Evolutionary conservation across 2,888 invertebrate genomes (phyloP).

Genomic region (Carpatolechia fugitivella): DNA sequence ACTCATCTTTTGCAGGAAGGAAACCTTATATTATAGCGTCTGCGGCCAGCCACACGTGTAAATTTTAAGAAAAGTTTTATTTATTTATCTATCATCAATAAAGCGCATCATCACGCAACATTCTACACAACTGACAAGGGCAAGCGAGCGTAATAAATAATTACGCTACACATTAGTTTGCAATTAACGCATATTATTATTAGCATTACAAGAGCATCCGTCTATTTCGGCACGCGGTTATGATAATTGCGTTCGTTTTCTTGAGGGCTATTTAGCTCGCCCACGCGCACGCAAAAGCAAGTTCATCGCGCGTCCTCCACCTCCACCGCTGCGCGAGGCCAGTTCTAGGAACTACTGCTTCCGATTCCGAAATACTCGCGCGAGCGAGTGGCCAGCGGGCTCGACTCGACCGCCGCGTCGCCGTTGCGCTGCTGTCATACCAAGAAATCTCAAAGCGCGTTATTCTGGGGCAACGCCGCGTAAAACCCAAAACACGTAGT

Average conservation of each 20-base stretch:
- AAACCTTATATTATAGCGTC: no score
- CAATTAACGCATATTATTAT: no score
- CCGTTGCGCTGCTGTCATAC: slow-evolving; percentile 50
- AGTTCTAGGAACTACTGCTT: slow-evolving; percentile 73
- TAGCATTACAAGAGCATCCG: no score
- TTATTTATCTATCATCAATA: no score
- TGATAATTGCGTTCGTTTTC: no score
- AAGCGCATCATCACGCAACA: no score
- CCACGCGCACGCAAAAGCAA: background rate
- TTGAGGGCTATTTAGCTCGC: background rate
- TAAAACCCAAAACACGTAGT: slow-evolving; percentile 69
- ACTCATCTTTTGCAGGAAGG: no score
- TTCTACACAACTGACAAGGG: no score
- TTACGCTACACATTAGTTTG: no score
- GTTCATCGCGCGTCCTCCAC: slow-evolving; percentile 37
- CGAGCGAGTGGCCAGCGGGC: background rate
- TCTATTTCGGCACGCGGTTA: background rate
- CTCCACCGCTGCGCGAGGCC: slow-evolving; percentile 52
- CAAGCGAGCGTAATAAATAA: no score
- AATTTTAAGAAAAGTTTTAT: no score
- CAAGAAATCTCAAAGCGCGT: slow-evolving; percentile 66
- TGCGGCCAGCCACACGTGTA: no score
- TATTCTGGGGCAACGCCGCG: slow-evolving; percentile 72
- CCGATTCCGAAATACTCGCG: slow-evolving; percentile 71
- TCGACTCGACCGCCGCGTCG: background rate